Evolutionary conservation across 2,797 vertebrate species (phyloP), one percentile per base, ranked within the genome.

Genomic region (Takifugu ocellatus): DNA sequence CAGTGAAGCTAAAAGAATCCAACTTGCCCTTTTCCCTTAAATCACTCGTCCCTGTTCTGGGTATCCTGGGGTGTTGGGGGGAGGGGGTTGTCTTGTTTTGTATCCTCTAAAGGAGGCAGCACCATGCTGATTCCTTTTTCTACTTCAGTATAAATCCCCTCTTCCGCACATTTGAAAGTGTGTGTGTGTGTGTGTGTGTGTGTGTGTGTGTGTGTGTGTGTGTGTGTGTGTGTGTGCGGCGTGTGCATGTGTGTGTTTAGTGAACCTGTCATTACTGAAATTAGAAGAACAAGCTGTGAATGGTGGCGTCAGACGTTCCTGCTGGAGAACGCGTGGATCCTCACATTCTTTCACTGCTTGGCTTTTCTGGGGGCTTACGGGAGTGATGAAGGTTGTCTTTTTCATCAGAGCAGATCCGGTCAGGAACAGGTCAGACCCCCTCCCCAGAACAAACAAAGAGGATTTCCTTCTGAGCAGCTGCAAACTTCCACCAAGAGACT

Each of bases 251-350:
- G 21, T 21, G 21, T 21, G 21, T 21, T 21, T 21, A 21, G 21
- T 21, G 21, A 21, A 21, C 21, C 89, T 87, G 82, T 91, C 77
- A 92, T 92, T 91, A 90, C 75, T 70, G 58, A 75, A 80, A 88
- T 86, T 73, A 88, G 78, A 88, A 79, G 82, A 80, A 72, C 77
- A 68, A 54, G 74, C 62, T 61, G 68, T 63, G 66, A 79, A 36
- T 62, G 75, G 78, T 82, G 66, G 25, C 61, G 63, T 52, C 21
- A 7, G 62, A 51, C 78, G 52, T 72, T 84, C 75, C 83, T 87
- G 85, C 84, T 87, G 83, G 84, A 72, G 55, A 66, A 53, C 48
- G 51, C 9, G 31, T 77, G 75, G 78, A 63, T 10, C 75, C 67
- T 65, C 66, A 44, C 69, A 42, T 70, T 74, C 60, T 51, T 51